Evolutionary conservation across 1,140 invertebrate genomes (phyloP), one percentile per base, ranked within the genome.

Genomic region (Drosophila pectinifera): DNA sequence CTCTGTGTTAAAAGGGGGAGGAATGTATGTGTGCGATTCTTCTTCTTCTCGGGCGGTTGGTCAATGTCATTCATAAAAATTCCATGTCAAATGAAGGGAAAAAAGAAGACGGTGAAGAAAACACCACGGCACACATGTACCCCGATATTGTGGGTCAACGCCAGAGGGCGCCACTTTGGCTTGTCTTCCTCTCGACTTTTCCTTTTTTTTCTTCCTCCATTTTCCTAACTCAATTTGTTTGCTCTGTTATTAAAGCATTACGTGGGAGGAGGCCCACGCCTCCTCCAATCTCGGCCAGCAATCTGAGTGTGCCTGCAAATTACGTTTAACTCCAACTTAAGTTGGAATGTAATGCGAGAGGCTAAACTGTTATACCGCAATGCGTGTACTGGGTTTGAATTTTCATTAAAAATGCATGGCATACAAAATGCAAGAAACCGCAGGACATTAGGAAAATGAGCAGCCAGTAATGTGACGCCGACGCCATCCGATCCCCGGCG

Each of bases 31-130:
- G 68, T 57, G 31, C 39, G 20, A 58, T 51, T 22, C 38, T 54
- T 36, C 38, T 39, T 55, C 53, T 39, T 46, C 53, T 72, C 31
- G 64, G 68, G 65, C 68, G 68, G 68, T 55, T 59, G 80, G 68
- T 88, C 84, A 88, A 88, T 88, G 84, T 74, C 84, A 88, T 88
- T 88, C 84, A 88, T 88, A 90, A 88, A 88, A 89, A 83, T 89
- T 76, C 74, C 73, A 69, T 75, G 78, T 75, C 61, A 65, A 78
- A 77, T 42, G n/a, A 14, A 22, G 41, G 28, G 59, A 62, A 28
- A 62, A 22, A 34, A 13, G 31, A 34, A 22, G 49, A 53, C 49
- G 31, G n/a, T 14, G 31, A 36, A 22, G 49, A 31, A 61, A 45
- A 67, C 31, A 45, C 31, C 34, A 39, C 8, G 51, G 34, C 24